phyloP scores from a whole-genome alignment of 2,797 vertebrate species.

The Enteromius unitaeniatus region DNA sequence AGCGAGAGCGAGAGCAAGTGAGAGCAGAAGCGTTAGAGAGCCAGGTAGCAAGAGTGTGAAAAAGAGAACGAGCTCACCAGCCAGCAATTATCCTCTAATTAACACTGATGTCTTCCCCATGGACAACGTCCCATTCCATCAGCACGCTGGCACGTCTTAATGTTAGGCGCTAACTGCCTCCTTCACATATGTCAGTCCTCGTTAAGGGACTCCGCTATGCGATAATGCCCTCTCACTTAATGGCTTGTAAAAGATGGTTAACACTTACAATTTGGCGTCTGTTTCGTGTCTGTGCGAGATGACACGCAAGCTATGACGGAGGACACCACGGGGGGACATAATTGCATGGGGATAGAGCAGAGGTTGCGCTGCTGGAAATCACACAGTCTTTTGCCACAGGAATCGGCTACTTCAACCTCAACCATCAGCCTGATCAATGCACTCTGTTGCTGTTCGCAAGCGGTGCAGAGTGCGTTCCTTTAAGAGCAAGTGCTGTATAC shows the following conservation, averaged over 20 bases:
- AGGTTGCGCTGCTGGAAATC: constrained; percentile 62
- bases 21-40: constrained; percentile 71
- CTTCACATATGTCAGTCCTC: constrained; percentile 98
- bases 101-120: constrained; percentile 93
- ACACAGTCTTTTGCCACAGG: constrained; percentile 59
- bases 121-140: constrained; percentile 90
- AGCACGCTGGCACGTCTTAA: constrained; percentile 82
- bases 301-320: constrained; percentile 75
- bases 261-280: constrained; percentile 93
- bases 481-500: background rate
- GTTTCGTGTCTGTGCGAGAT: constrained; percentile 61
- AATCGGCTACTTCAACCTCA: constrained; percentile 23
- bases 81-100: constrained; percentile 94
- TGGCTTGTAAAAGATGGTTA: constrained; percentile 99
- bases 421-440: background rate
- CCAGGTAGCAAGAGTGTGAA: constrained; percentile 68
- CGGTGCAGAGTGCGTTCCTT: background rate
- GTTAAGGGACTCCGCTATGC: constrained; percentile 90
- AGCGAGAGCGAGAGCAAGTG: constrained; percentile 45
- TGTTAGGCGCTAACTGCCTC: constrained; percentile 94
- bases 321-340: constrained; percentile 72
- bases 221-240: constrained; percentile 93
- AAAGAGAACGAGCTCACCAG: constrained; percentile 70
- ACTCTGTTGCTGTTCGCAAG: background rate
- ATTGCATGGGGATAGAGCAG: constrained; percentile 65